Evolutionary conservation across 1,140 invertebrate genomes (phyloP), one percentile per base, ranked within the genome.

Genomic region (Pararge aegeria): DNA sequence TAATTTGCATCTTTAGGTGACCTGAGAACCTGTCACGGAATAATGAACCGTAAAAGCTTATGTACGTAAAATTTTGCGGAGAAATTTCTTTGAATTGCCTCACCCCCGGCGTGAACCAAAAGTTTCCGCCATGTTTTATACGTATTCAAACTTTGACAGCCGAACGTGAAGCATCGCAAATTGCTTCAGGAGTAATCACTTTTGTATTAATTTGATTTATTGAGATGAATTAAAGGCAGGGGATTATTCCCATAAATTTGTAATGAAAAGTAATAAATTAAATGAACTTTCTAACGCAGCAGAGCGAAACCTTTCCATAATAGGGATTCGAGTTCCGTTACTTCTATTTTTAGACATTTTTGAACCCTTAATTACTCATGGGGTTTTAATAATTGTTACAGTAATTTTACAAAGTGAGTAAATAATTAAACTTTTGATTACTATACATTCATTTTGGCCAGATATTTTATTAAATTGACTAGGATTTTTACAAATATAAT

Each of bases 201-300:
- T 34, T 34, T 34, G 30, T 34, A 34, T 42, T 42, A 42, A 15
- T 42, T 42, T 42, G 38, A 42, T 42, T 42, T 42, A 42, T 42
- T 15, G 38, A 42, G 38, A 42, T 18, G 38, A 42, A 42, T 42
- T 42, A 18, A 42, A 42, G 12, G 9, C 7, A 2, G 10, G 12
- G 12, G 30, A 34, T 34, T 34, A 34, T 34, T 34, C 30, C 30
- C 30, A 34, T 34, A 34, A 34, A 34, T 34, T 34, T 34, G 30
- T 34, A 34, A 34, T 34, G 30, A 34, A 34, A 34, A 12, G 30
- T 34, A 34, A 34, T 34, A 34, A 34, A 12, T 34, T 34, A 27
- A 27, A 5, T 27, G 5, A 7, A 0, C 27, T 9, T 27, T 1
- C 27, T 12, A 7, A 12, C 7, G 10, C 7, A 34, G 10, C 4